phyloP scores from a whole-genome alignment of 2,888 invertebrate species.

The Agrypnus murinus region DNA sequence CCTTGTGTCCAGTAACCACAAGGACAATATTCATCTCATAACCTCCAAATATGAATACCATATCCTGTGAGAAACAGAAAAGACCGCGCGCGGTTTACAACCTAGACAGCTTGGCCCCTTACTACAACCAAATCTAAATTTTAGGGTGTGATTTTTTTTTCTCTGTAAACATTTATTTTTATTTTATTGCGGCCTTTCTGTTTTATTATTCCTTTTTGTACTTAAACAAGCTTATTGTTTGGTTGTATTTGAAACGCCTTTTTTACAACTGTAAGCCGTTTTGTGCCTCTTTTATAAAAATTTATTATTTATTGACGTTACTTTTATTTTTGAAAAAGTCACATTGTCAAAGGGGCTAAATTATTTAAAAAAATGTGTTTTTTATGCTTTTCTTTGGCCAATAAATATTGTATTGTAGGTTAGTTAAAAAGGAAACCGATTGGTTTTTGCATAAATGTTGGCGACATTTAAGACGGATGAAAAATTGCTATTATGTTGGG shows the following conservation, averaged over 20 bases:
- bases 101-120: slow-evolving; percentile 69
- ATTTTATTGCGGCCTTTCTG: slow-evolving; percentile 63
- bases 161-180: slow-evolving; percentile 56
- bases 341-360: too few species aligned
- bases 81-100: slow-evolving; percentile 59
- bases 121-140: slow-evolving; percentile 64
- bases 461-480: too few species aligned
- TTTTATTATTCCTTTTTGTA: slow-evolving; percentile 64
- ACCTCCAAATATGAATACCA: slow-evolving; percentile 52
- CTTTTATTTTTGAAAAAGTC: too few species aligned
- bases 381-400: too few species aligned
- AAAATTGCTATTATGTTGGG: too few species aligned
- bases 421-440: too few species aligned
- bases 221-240: slow-evolving; percentile 64
- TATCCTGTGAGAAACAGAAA: slow-evolving; percentile 68
- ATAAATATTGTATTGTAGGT: too few species aligned
- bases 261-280: slow-evolving; percentile 24
- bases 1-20: slow-evolving; percentile 60
- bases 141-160: slow-evolving; percentile 68
- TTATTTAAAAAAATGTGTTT: too few species aligned
- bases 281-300: too few species aligned
- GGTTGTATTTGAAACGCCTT: slow-evolving; percentile 26
- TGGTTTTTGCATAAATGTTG: too few species aligned
- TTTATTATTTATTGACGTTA: too few species aligned
- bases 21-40: slow-evolving; percentile 58